These are phyloP conservation scores for Trypoxylon attenuatum DNA, from an alignment of 2,888 invertebrate species.

Conservation along the genomic window DNA sequence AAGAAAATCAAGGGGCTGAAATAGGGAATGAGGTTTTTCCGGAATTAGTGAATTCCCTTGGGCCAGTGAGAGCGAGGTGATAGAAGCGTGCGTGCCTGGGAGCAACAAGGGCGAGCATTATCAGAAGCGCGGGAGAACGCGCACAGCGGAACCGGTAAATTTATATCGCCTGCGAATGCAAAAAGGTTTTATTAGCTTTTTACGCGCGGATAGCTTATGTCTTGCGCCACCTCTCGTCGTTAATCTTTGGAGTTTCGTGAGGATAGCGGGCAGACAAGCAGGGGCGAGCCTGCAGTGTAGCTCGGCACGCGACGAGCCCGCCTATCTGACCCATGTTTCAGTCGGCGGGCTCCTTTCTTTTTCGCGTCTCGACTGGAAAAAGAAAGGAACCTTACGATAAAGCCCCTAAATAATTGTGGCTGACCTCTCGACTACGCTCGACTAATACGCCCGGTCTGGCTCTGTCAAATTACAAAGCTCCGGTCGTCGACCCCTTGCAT, in stretches of 20 bases:
- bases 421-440: conserved; percentile 49
- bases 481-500: conserved; percentile 28
- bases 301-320: conserved; percentile 69
- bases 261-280: conserved; percentile 68
- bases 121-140: conserved; percentile 39
- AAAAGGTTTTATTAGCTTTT: conserved; percentile 69
- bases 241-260: conserved; percentile 70
- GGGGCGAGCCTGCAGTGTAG: conserved; percentile 59
- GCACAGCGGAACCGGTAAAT: conserved; percentile 55
- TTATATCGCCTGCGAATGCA: conserved; percentile 59
- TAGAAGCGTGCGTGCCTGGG: conserved; percentile 42
- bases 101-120: conserved; percentile 55
- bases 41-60: conserved; percentile 41
- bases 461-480: conserved; percentile 43
- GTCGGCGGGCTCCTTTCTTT: conserved; percentile 61
- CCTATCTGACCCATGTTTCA: conserved; percentile 71
- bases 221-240: conserved; percentile 70
- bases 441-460: conserved; percentile 52
- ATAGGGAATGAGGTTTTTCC: conserved; percentile 7
- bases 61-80: conserved; percentile 6
- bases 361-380: conserved; percentile 57
- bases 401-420: conserved; percentile 67
- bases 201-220: conserved; percentile 68
- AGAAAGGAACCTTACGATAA: conserved; percentile 65
- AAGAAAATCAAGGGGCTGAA: background rate